These are phyloP conservation scores for Microctenopoma steveboyesi DNA, from an alignment of 2,797 vertebrate genomes.

Conservation along the genomic window DNA sequence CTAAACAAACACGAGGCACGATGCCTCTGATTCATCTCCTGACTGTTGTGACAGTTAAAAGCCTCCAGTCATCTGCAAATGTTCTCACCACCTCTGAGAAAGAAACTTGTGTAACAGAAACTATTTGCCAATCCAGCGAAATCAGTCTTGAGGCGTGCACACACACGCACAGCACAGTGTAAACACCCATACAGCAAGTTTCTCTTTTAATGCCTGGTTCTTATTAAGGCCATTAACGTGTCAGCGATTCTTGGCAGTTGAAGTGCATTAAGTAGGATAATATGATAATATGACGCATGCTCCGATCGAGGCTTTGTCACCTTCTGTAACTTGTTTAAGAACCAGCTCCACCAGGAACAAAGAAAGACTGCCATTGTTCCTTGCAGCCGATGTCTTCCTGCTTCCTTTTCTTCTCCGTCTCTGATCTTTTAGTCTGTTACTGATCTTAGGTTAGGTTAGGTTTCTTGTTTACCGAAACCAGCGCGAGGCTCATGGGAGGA, in stretches of 20 bases:
- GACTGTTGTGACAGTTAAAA: background rate
- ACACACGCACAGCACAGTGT: conserved; percentile 15
- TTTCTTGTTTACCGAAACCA: conserved; percentile 22
- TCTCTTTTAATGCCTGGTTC: conserved; percentile 20
- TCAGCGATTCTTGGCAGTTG: conserved; percentile 47
- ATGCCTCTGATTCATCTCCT: conserved; percentile 6
- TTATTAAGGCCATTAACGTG: conserved; percentile 57
- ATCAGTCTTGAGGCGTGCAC: conserved; percentile 10
- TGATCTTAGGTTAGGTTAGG: no score
- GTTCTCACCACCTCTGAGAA: conserved; percentile 41
- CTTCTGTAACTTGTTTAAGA: conserved; percentile 37
- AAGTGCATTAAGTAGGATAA: conserved; percentile 51
- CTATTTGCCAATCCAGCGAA: conserved; percentile 28
- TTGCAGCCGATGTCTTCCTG: conserved; percentile 22
- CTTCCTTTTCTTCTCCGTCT: background rate
- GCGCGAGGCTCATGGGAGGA: conserved; percentile 23
- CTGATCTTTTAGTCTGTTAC: conserved; percentile 20
- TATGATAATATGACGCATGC: conserved; percentile 39
- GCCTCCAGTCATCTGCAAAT: conserved; percentile 12
- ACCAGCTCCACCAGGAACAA: conserved; percentile 57
- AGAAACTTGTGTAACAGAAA: conserved; percentile 30
- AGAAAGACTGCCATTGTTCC: conserved; percentile 38
- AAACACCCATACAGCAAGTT: conserved; percentile 13
- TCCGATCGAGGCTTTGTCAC: conserved; percentile 26
- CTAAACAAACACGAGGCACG: background rate